Base-by-base conservation (phyloP, 1,140 invertebrate species). In the Triops longicaudatus region DNA sequence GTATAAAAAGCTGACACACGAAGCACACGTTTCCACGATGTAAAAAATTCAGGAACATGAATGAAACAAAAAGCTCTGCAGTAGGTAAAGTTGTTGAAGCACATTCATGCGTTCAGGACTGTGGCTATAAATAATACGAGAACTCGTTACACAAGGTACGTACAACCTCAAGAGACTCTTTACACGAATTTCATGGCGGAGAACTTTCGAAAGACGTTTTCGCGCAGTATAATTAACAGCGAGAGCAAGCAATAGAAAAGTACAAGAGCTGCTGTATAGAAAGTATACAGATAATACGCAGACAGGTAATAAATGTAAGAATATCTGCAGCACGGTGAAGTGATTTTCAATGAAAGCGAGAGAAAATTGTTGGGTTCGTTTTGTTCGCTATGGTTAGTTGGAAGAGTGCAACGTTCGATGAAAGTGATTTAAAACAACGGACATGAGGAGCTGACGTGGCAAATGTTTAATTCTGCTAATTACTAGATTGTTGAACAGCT, bases 401-500 rank as follows among this genome's bases (percentile, higher is more conserved):
- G 50, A 63, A 17, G 22, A n/a, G 50, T 63, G 14, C 0, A 63
- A 17, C 2, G 17, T 63, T 63, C 4, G 50, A 63, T 6, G 17
- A 0, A 17, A 63, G 14, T 63, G 9, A 14, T 17, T 12, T 22
- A 1, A 63, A 63, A 63, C 14, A 63, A 63, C 50, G 50, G 50
- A 63, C 50, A 63, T 10, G 5, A 22, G 31, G 17, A 22, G 50
- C 14, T 14, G 50, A 63, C 50, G 50, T 63, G 50, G 11, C 22
- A 63, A 63, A 63, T 63, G 22, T 14, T 9, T 63, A 63, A 17
- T 63, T 63, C 6, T 22, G 50, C 50, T 63, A 63, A 63, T 63
- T 63, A 63, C 50, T 17, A 63, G 50, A 63, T 63, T 14, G 50
- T 63, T 63, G 50, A 63, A 14, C 50, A 50, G 43, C 74, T 26